Evolutionary conservation across 2,888 invertebrate species (phyloP).

Genomic region (Byasa hedistus): DNA sequence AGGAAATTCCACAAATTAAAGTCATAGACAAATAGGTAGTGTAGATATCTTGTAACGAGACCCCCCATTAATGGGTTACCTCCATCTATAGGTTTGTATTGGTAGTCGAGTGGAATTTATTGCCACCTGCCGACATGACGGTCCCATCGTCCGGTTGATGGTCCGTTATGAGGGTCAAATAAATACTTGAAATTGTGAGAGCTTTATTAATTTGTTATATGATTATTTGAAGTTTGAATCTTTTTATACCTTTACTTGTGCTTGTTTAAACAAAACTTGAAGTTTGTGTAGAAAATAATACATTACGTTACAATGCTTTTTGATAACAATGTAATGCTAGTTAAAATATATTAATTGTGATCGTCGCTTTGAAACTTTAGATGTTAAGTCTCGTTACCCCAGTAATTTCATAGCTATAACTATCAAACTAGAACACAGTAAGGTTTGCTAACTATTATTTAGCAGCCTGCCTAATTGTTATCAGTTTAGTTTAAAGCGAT

Average conservation of each 20-base stretch:
- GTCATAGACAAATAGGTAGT: neutral
- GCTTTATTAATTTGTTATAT: slow-evolving; percentile 2
- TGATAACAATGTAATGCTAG: no score
- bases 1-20: neutral
- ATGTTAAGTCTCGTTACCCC: no score
- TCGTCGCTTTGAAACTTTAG: no score
- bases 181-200: slow-evolving; percentile 4
- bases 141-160: neutral
- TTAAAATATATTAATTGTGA: no score
- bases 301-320: no score
- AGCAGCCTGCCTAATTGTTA: no score
- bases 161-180: slow-evolving; percentile 21
- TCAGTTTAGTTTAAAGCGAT: no score
- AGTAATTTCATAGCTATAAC: no score
- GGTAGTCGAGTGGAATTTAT: slow-evolving; percentile 16
- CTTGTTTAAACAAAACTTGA: neutral
- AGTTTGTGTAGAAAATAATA: neutral
- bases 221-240: neutral
- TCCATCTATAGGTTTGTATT: slow-evolving; percentile 23
- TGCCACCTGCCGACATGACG: slow-evolving; percentile 13
- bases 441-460: no score
- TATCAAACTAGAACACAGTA: no score
- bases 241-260: no score
- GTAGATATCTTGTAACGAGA: neutral
- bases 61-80: slow-evolving; percentile 14